Conservation (phyloP, 2,113 vertebrate genomes). For the Bucco capensis region DNA sequence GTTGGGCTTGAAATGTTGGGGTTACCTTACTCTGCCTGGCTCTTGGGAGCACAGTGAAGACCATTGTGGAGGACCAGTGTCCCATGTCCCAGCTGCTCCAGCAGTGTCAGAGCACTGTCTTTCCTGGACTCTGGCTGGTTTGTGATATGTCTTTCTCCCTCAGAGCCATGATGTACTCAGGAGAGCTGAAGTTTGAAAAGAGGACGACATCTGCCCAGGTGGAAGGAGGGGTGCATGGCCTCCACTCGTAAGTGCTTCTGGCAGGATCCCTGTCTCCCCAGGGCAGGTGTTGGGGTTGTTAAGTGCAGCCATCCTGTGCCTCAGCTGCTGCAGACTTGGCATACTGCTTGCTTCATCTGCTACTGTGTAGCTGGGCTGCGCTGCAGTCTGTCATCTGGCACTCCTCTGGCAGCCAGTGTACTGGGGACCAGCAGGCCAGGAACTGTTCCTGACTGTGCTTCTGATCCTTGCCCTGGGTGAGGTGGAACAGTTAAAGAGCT, state of each 20-base stretch:
- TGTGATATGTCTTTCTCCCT: not conserved
- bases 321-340: not conserved
- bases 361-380: accelerated
- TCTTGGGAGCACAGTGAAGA: not conserved
- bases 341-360: not conserved
- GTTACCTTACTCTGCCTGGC: not conserved
- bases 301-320: not conserved
- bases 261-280: not conserved
- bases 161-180: constrained; percentile 98
- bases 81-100: not conserved
- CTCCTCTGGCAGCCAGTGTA: not conserved
- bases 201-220: constrained; percentile 90
- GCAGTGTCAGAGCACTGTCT: not conserved
- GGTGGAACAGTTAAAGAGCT: not conserved
- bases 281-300: no score
- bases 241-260: constrained; percentile 87
- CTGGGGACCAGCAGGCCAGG: not conserved
- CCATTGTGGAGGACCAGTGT: not conserved
- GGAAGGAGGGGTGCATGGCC: constrained; percentile 93
- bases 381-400: accelerated
- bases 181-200: constrained; percentile 97
- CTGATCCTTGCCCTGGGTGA: not conserved
- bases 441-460: accelerated
- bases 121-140: not conserved
- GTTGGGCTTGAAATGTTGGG: not conserved